These are phyloP conservation scores for Volucella inanis DNA, from an alignment of 2,888 invertebrate genomes.

Conservation along the genomic window DNA sequence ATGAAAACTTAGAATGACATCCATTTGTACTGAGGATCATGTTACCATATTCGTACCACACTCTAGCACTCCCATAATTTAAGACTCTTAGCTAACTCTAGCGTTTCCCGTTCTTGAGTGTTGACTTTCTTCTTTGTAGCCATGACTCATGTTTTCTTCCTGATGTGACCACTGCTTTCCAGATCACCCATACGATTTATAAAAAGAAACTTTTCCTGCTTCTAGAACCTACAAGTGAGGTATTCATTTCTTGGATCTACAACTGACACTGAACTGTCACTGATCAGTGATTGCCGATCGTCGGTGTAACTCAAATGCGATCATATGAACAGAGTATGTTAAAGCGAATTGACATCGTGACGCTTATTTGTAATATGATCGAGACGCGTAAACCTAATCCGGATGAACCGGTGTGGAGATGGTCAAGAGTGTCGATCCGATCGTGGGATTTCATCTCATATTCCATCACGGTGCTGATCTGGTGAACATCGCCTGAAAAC, in stretches of 20 bases:
- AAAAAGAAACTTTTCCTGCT: conserved; percentile 40
- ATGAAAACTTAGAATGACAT: conserved; percentile 48
- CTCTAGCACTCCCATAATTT: neutral
- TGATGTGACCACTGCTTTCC: conserved; percentile 11
- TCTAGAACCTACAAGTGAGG: conserved; percentile 31
- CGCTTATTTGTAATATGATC: conserved; percentile 38
- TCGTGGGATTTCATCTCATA: conserved; percentile 55
- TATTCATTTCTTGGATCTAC: conserved; percentile 27
- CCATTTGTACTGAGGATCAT: conserved; percentile 43
- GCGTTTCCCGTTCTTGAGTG: conserved; percentile 22
- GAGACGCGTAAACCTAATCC: conserved; percentile 33
- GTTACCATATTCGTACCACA: conserved; percentile 28
- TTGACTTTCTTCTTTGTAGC: conserved; percentile 25
- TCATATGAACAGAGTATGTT: neutral
- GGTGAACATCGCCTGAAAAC: conserved; percentile 33
- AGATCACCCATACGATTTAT: conserved; percentile 4
- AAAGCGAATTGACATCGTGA: neutral
- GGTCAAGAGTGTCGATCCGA: conserved; percentile 3
- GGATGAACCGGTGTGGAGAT: conserved; percentile 35
- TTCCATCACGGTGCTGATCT: neutral
- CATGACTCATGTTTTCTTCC: conserved; percentile 36
- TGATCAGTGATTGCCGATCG: conserved; percentile 17
- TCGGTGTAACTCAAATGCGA: too few relatives aligned
- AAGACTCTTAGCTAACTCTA: conserved; percentile 22
- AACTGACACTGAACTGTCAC: conserved; percentile 34